A percentile compares a stretch with the other conserved stretches of the same genome.
These are phyloP conservation scores for Helarctos malayanus DNA, from an alignment of 2,797 vertebrate species.

Conservation along the genomic window DNA sequence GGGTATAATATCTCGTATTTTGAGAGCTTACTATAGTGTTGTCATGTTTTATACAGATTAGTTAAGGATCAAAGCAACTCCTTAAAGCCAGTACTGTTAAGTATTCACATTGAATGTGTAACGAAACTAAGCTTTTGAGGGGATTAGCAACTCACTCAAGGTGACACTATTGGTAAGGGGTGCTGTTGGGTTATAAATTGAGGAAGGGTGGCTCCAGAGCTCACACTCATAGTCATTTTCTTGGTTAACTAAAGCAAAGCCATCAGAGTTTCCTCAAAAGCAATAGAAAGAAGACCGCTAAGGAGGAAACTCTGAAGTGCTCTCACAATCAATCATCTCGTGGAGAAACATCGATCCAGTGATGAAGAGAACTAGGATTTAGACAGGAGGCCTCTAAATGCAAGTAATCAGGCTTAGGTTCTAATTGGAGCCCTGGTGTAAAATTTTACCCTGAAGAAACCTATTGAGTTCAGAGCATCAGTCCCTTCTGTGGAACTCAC, in stretches of 20 bases:
- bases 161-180: not conserved
- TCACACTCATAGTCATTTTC: not conserved
- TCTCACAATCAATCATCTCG: not conserved
- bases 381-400: not conserved
- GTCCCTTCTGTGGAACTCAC: not conserved
- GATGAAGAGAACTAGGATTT: conserved; percentile 28
- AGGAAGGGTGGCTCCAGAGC: not conserved
- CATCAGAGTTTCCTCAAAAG: not conserved
- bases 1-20: not conserved
- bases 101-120: not conserved
- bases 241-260: conserved; percentile 1
- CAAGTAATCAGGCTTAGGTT: conserved; percentile 41
- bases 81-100: not conserved
- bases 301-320: conserved; percentile 8
- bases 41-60: not conserved
- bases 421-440: conserved; percentile 45
- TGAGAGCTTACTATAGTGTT: not conserved
- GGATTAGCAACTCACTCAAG: not conserved
- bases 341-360: not conserved
- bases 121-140: not conserved
- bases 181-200: not conserved
- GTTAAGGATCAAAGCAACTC: not conserved
- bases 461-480: conserved; percentile 22
- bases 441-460: conserved; percentile 51
- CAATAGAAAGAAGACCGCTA: not conserved